Evolutionary conservation across 2,113 vertebrate species (phyloP).

Genomic region (Ceyx margarethae): DNA sequence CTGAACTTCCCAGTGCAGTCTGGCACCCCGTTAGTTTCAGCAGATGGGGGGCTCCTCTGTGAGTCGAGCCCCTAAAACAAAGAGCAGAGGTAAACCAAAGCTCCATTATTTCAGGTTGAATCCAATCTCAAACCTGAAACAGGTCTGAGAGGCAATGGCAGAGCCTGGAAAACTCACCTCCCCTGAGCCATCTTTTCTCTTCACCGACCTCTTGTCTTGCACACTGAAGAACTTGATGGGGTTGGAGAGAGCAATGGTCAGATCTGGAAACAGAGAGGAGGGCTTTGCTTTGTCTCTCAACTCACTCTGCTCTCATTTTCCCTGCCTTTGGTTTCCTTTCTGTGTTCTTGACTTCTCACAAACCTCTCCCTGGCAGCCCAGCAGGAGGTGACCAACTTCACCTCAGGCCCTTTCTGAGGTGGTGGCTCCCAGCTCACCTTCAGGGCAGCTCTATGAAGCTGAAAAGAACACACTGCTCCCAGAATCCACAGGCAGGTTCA

Average conservation of each 20-base stretch:
- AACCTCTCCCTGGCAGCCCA: background rate
- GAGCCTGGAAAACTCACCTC: conserved; percentile 60
- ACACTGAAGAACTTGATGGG: conserved; percentile 80
- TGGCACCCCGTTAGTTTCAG: conserved; percentile 48
- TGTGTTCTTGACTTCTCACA: background rate
- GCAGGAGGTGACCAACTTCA: background rate
- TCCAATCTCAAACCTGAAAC: background rate
- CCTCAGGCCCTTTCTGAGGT: background rate
- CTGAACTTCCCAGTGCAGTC: background rate
- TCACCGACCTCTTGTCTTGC: conserved; percentile 69
- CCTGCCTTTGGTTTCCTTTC: background rate
- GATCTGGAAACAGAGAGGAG: conserved; percentile 52
- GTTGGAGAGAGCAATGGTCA: conserved; percentile 80
- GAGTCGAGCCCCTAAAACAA: conserved; percentile 58
- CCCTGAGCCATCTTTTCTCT: conserved; percentile 38
- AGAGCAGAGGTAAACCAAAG: background rate
- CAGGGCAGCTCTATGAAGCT: background rate
- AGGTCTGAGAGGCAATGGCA: background rate
- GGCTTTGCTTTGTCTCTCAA: background rate
- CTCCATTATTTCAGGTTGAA: background rate
- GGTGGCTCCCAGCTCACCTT: background rate
- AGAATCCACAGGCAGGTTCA: background rate
- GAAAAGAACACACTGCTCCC: background rate
- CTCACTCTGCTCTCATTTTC: background rate
- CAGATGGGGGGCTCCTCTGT: background rate